Evolutionary conservation across 2,113 vertebrate genomes (phyloP).

Genomic region (Stegastes partitus): DNA sequence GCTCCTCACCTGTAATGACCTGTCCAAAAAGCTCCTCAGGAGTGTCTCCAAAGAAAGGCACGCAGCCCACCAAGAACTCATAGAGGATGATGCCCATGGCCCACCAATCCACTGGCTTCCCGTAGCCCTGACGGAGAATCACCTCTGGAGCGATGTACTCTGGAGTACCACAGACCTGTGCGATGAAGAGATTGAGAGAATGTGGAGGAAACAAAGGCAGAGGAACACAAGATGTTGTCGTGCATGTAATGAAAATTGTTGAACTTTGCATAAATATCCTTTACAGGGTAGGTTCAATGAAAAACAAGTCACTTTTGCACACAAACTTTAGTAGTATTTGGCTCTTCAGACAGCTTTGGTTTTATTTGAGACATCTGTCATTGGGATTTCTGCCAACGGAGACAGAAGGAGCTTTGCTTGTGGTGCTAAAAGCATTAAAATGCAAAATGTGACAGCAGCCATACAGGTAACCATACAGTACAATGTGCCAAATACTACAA

Average conservation of each 20-base stretch:
- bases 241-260: background rate
- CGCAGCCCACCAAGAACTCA: slow-evolving; percentile 95
- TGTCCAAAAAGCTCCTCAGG: slow-evolving; percentile 95
- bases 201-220: background rate
- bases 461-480: background rate
- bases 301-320: background rate
- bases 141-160: slow-evolving; percentile 98
- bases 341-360: no score
- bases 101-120: slow-evolving; percentile 98
- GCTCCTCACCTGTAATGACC: slow-evolving; percentile 91
- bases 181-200: slow-evolving; percentile 4
- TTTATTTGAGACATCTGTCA: background rate
- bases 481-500: background rate
- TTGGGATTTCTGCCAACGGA: background rate
- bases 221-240: background rate
- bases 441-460: no score
- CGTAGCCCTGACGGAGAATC: slow-evolving; percentile 95
- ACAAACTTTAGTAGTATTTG: no score
- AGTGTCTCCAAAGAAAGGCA: slow-evolving; percentile 95
- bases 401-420: background rate
- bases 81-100: slow-evolving; percentile 97
- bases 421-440: no score
- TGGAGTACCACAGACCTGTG: slow-evolving; percentile 95
- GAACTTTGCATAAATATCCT: background rate
- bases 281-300: background rate